Evolutionary conservation across 2,797 vertebrate species (phyloP), one percentile per base, ranked within the genome.

Genomic region (Oreochromis mossambicus): DNA sequence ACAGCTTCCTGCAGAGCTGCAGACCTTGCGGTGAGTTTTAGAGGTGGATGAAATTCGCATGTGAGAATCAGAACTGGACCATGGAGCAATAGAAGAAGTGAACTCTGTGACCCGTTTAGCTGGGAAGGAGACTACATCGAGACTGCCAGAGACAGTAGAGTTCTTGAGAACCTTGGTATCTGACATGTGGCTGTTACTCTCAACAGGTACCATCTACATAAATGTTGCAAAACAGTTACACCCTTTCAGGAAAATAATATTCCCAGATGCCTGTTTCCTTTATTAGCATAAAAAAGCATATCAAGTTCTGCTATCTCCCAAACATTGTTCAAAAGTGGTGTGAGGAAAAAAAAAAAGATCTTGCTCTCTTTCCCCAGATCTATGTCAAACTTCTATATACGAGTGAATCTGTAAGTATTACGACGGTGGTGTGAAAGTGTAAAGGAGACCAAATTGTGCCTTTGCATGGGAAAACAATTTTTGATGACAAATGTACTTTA

Each of bases 381-480:
- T 7, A n/a, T 24, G 15, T 68, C 41, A 24, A 46, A 46, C 66
- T 3, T 46, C 8, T 46, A 15, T 19, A 46, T 43, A 3, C 3
- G 4, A 46, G 41, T 46, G 38, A 0, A 48, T 41, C 36, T 41
- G n/a, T 41, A 41, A 21, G 12, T 41, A 0, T 24, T 15, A 41
- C 14, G 5, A 10, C 0, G 0, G 24, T 48, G 0, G 21, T 10
- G 24, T 29, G 68, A 73, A 8, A 46, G 14, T 17, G 14, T 29
- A 26, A 70, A 68, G 21, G 66, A 46, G 38, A 26, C 66, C 38
- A 70, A 70, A 46, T 24, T 43, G n/a, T 43, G 21, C 63, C 3
- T 26, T 26, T 46, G 41, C 21, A 17, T 1, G 38, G 0, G 41
- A 70, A 41, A 24, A 2, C 8, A 2, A 52, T 38, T 38, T 66